Base-by-base conservation (phyloP, 2,888 invertebrate species). In the Didymodactylos carnosus region DNA sequence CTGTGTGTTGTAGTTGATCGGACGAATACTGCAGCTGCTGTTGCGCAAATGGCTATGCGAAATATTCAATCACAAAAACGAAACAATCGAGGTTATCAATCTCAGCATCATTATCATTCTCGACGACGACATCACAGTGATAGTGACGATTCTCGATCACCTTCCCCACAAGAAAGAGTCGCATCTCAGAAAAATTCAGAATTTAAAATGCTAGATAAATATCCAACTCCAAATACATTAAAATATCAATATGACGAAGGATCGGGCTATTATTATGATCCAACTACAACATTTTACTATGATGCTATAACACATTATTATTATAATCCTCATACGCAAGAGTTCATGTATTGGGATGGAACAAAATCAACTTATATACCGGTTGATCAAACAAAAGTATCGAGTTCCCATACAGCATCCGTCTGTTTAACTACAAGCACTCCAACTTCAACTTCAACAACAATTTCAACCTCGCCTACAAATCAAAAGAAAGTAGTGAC, bases 191-290 rank as follows among this genome's bases (percentile, higher is more conserved):
- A n/a, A n/a, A n/a, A 25, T 25, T 27, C 27, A 11, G n/a, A n/a
- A n/a, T n/a, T n/a, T n/a, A 41, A 53, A 27, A 62, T 51, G 27
- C 11, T 14, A 0, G 35, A 71, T 43, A n/a, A n/a, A 35, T 53
- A 51, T 13, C 23, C 71, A 46, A 79, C 82, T 25, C 97, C 97
- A 7, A 94, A 97, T 86, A 89, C 91, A 14, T 88, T 90, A 71
- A 89, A 90, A 46, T 98, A 94, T 82, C 89, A 91, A 80, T 94
- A 91, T 80, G 98, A 99, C 82, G 91, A 92, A 81, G 88, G 89
- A 1, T 94, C 94, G 6, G 95, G 97, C 0, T 97, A 93, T 82
- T 95, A 95, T 81, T 95, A 93, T 82, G 97, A 98, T 83, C 88
- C 92, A 0, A 85, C 87, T 2, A 94, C 97, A 1, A 91, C 92